Evolutionary conservation across 1,140 invertebrate species (phyloP), one percentile per base, ranked within the genome.

Genomic region (Orius insidiosus): DNA sequence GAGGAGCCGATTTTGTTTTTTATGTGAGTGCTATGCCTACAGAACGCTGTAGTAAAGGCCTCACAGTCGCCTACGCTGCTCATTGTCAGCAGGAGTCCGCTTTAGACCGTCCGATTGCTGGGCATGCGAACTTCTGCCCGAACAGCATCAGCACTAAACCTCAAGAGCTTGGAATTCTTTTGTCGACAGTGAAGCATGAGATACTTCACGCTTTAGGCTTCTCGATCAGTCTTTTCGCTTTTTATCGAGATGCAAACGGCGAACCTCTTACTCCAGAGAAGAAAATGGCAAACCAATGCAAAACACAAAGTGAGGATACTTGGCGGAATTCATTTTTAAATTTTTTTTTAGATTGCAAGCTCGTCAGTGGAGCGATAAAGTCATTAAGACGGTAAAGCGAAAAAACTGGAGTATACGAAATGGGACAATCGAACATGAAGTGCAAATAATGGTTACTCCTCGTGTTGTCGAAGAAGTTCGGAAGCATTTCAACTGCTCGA

Each of bases 121-220:
- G 95, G 0, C 93, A 98, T 67, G 92, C 94, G 1, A 98, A 98
- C 69, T 75, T 98, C 43, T 98, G 95, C 59, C 94, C 94, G 0
- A 74, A 81, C n/a, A 88, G 86, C 55, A 83, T 98, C 37, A 90
- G 85, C 55, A 93, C 85, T 10, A 89, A 90, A 58, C 75, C 78
- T 24, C 85, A 95, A 56, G 92, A 98, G 57, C 64, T 93, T 47
- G 84, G 92, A 55, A 90, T 90, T 10, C 69, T 97, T 1, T 66
- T 97, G 50, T n/a, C n/a, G n/a, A n/a, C n/a, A 0, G 88, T 98
- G 0, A 98, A 98, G 64, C 95, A 99, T 65, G 95, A 99, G 64
- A 98, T 99, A 59, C 68, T 98, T 1, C 95, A 98, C 67, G 93
- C 94, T 0, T 66, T 98, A 30, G 92, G 90, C 1, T 96, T 98